phyloP scores from a whole-genome alignment of 2,797 vertebrate species.

The Pangasius sanitwongsei region DNA sequence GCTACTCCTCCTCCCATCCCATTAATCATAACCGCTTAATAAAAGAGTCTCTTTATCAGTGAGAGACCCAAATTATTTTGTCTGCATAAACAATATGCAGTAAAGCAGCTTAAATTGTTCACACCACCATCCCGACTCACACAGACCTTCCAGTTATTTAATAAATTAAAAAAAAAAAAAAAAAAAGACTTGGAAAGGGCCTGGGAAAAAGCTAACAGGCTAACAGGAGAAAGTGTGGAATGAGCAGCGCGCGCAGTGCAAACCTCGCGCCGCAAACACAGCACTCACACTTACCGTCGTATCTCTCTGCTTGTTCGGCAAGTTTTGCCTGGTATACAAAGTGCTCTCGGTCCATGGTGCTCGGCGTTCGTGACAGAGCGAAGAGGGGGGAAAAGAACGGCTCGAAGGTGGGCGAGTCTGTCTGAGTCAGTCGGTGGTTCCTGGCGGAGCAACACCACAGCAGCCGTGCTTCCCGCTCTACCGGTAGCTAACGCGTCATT shows the following conservation, averaged over 20 bases:
- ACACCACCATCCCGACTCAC: background rate
- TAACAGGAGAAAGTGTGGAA: slow-evolving; percentile 49
- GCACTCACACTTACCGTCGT: slow-evolving; percentile 82
- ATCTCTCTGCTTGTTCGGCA: slow-evolving; percentile 94
- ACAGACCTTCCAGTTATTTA: background rate
- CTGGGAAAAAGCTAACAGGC: slow-evolving; percentile 38
- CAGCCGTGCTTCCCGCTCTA: slow-evolving; percentile 69
- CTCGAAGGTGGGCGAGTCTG: slow-evolving; percentile 53
- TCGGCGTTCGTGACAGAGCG: slow-evolving; percentile 70
- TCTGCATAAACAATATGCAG: background rate
- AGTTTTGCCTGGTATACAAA: slow-evolving; percentile 94
- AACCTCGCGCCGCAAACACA: background rate
- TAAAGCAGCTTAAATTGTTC: background rate
- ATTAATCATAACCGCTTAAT: background rate
- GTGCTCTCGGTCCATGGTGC: slow-evolving; percentile 90
- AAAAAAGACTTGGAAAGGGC: background rate
- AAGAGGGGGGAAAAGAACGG: slow-evolving; percentile 69
- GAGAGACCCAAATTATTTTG: no score
- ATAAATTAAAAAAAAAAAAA: background rate
- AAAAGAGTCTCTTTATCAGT: background rate
- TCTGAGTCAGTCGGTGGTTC: slow-evolving; percentile 56
- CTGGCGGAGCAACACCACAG: slow-evolving; percentile 62
- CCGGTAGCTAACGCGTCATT: slow-evolving; percentile 66
- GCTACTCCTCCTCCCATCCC: background rate
- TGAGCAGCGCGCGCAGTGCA: slow-evolving; percentile 9